Evolutionary conservation across 92 coral and sea anemone genomes (phyloP), one percentile per base, ranked within the genome.

Genomic region (Heliopora coerulea): DNA sequence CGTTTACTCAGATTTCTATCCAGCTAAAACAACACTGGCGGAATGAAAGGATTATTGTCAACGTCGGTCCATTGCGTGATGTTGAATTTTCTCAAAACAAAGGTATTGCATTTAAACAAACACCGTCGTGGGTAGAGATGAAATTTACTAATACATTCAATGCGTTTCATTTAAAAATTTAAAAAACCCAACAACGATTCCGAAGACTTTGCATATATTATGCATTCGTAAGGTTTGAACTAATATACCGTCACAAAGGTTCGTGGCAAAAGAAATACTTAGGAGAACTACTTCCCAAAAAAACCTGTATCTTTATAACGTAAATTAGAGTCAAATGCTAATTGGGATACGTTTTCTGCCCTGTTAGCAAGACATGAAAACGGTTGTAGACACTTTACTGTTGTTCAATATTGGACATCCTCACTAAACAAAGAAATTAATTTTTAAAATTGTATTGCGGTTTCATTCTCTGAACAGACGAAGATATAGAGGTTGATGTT

Each of bases 401-500:
- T 44, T 32, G 64, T 56, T 23, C 44, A 31, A n/a, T 49, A 74
- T 26, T 23, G 42, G 52, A 46, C 52, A 46, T 15, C 2, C n/a
- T 2, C 7, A 46, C n/a, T n/a, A 46, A 46, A 8, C 12, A 63
- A 19, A 35, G 26, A 19, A 77, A 50, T 58, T 80, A 33, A 68
- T 73, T 73, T 49, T 68, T 76, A 6, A 46, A 46, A 46, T 46
- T 46, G 52, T 46, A 46, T 8, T 15, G 15, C n/a, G 12, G 7
- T 46, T 15, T 8, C 52, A 15, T 62, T 79, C 85, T 73, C 68
- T 57, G 74, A 85, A 88, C 83, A 91, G 97, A 91, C 66, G 99
- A 95, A 87, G 97, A 92, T 72, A 96, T 90, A 20, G 98, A 91
- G 79, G 91, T 91, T 15, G 97, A 95, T 56, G 99, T 95, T 24